Percentiles rank a stretch among this genome's conserved stretches.
phyloP scores from a whole-genome alignment of 2,113 vertebrate genomes.

The Trogon melanurus region DNA sequence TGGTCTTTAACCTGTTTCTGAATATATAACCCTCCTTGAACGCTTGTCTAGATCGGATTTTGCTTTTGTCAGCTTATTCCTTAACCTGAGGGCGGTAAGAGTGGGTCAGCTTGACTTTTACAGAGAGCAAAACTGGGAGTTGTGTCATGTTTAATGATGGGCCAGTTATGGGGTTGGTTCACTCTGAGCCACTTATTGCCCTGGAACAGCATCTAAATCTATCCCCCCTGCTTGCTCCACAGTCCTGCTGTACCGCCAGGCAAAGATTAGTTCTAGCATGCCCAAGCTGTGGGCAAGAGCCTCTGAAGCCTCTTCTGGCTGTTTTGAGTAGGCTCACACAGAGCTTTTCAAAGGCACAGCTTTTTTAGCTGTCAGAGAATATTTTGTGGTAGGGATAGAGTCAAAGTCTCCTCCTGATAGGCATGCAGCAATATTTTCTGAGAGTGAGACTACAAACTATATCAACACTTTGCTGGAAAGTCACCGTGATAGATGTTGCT shows the following conservation, averaged over 20 bases:
- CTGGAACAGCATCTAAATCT: background rate
- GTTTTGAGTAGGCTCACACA: background rate
- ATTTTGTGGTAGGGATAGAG: background rate
- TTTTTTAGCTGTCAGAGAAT: background rate
- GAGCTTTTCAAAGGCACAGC: background rate
- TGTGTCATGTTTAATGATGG: background rate
- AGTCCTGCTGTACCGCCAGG: background rate
- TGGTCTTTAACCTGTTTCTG: background rate
- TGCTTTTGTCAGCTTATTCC: too few species aligned
- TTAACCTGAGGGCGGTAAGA: background rate
- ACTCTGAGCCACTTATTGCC: background rate
- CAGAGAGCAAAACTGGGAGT: background rate
- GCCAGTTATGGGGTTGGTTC: background rate
- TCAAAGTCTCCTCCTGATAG: background rate
- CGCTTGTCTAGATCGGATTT: too few species aligned
- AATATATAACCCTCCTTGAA: background rate
- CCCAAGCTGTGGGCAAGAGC: background rate
- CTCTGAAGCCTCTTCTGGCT: background rate
- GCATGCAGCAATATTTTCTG: background rate
- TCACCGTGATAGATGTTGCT: background rate
- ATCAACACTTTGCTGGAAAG: background rate
- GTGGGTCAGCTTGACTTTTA: background rate
- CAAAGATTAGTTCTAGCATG: background rate
- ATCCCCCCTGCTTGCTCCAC: background rate
- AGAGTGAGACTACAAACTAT: background rate